phyloP scores from a whole-genome alignment of 1,140 invertebrate genomes.

The Diuraphis noxia region DNA sequence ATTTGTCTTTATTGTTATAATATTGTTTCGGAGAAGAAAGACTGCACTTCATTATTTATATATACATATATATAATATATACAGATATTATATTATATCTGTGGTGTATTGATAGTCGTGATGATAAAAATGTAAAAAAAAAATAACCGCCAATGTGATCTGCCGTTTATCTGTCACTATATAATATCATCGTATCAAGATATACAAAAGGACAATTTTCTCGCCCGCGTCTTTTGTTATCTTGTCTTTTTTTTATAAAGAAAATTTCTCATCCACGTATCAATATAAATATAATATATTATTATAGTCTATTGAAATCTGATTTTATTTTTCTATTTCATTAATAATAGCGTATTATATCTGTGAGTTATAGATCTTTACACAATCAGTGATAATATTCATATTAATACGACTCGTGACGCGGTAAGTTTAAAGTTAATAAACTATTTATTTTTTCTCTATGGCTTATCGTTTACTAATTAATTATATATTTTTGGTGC shows the following conservation, averaged over 20 bases:
- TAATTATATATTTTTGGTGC: not conserved
- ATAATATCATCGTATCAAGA: constrained; percentile 12
- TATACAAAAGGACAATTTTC: constrained; percentile 32
- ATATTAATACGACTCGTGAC: not conserved
- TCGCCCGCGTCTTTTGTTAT: not conserved
- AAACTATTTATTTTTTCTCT: not conserved
- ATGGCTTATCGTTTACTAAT: not conserved
- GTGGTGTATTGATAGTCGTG: not conserved
- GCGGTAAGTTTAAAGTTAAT: constrained; percentile 8
- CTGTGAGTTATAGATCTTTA: not conserved
- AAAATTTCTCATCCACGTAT: constrained; percentile 4
- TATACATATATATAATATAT: not conserved
- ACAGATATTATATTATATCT: not conserved
- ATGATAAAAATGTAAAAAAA: constrained; percentile 33
- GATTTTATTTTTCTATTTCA: not conserved
- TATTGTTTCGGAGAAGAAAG: constrained; percentile 42
- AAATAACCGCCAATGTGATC: constrained; percentile 17
- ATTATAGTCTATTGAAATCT: not conserved
- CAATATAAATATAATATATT: not conserved
- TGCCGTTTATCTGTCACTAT: constrained; percentile 26
- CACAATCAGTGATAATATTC: not conserved
- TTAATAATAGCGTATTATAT: not conserved
- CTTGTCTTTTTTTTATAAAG: not conserved
- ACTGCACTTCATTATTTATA: constrained; percentile 14
- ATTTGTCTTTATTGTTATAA: constrained; percentile 43